Percentiles rank a stretch among this genome's conserved stretches.
phyloP scores from a whole-genome alignment of 2,113 vertebrate genomes.

The Tetrax tetrax region DNA sequence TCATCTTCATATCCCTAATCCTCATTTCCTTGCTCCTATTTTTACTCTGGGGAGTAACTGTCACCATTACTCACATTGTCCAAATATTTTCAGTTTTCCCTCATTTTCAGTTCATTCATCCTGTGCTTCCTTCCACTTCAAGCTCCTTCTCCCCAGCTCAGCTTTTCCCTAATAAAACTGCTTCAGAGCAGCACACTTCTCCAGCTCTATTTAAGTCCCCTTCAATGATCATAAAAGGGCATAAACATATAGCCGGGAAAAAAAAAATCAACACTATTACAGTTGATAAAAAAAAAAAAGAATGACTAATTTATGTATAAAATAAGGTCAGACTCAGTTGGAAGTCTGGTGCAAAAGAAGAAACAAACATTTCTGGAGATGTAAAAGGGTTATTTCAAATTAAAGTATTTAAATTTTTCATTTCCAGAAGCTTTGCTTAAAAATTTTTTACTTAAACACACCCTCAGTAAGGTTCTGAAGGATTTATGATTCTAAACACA shows the following conservation, averaged over 20 bases:
- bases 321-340: neutral
- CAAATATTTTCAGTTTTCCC: neutral
- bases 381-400: neutral
- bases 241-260: neutral
- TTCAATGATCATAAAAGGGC: conserved; percentile 7
- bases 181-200: neutral
- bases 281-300: neutral
- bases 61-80: neutral
- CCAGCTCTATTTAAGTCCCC: neutral
- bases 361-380: neutral
- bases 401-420: neutral
- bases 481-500: neutral
- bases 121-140: conserved; percentile 13
- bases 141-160: neutral
- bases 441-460: neutral
- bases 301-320: neutral
- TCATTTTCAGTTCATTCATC: conserved; percentile 27
- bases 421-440: conserved; percentile 3
- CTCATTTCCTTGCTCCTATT: neutral
- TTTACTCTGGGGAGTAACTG: neutral
- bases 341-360: neutral
- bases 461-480: neutral
- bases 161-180: conserved; percentile 14
- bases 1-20: neutral
- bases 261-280: neutral